These are phyloP conservation scores for Chauna torquata DNA, from an alignment of 2,113 vertebrate species.

Conservation along the genomic window DNA sequence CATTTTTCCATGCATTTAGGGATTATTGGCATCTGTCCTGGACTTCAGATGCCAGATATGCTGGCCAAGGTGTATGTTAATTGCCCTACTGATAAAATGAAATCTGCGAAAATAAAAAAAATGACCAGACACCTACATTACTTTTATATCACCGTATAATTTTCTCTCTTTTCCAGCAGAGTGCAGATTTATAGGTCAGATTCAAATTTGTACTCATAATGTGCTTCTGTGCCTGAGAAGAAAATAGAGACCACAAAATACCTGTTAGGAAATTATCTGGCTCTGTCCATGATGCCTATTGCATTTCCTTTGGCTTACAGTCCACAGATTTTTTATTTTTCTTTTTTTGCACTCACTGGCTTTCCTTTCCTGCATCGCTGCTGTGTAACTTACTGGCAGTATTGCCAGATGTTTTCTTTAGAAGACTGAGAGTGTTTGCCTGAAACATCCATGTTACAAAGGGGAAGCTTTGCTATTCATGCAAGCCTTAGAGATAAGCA, in stretches of 20 bases:
- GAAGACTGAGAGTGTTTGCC: not conserved
- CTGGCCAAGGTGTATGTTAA: not conserved
- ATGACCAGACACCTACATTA: not conserved
- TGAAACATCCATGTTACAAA: not conserved
- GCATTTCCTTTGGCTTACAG: not conserved
- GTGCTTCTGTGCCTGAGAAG: not conserved
- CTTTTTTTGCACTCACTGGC: not conserved
- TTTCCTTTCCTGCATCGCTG: not conserved
- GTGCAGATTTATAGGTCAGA: not conserved
- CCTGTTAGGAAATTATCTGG: not conserved
- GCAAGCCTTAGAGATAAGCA: not conserved
- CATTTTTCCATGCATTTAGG: not conserved
- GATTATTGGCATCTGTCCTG: not conserved
- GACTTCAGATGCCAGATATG: not conserved
- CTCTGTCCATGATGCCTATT: fast-evolving
- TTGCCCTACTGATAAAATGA: not conserved
- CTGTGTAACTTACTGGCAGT: not conserved
- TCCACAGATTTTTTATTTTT: not conserved
- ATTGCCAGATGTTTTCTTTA: not conserved
- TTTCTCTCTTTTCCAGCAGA: not conserved
- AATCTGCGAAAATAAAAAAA: not conserved
- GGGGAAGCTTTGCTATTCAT: not conserved
- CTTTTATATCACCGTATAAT: not conserved
- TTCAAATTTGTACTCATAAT: not conserved
- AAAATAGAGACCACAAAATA: not conserved